phyloP scores from a whole-genome alignment of 2,888 invertebrate species.

The Cheilosia pagana region DNA sequence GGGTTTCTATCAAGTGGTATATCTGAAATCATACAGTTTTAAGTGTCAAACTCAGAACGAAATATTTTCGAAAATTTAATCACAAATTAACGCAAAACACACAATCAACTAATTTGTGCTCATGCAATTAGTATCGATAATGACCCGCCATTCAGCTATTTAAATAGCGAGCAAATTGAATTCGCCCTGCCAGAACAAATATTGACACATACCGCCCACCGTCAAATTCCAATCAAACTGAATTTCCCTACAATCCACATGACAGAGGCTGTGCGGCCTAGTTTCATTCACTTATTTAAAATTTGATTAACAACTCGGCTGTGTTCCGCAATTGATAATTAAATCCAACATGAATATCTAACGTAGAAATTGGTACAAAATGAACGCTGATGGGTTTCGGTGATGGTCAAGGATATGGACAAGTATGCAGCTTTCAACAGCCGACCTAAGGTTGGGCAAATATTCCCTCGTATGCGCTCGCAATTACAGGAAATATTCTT shows the following conservation, averaged over 20 bases:
- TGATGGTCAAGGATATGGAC: not conserved
- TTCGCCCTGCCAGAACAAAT: constrained; percentile 9
- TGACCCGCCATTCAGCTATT: constrained; percentile 19
- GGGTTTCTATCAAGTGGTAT: not conserved
- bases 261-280: too few species aligned
- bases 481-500: constrained; percentile 24
- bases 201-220: constrained; percentile 1
- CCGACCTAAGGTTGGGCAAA: not conserved
- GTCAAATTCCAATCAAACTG: constrained; percentile 11
- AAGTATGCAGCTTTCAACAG: not conserved
- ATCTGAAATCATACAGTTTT: not conserved
- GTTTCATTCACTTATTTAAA: not conserved
- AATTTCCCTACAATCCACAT: not conserved
- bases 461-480: not conserved
- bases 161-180: constrained; percentile 50
- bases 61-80: constrained; percentile 44
- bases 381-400: constrained; percentile 19
- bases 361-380: constrained; percentile 27
- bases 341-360: constrained; percentile 37
- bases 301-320: constrained; percentile 28
- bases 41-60: not conserved
- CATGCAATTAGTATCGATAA: constrained; percentile 43
- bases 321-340: constrained; percentile 44
- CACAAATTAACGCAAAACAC: constrained; percentile 44
- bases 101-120: constrained; percentile 43